Evolutionary conservation across 2,797 vertebrate species (phyloP).

Genomic region (Ctenochaetus hawaiiensis): DNA sequence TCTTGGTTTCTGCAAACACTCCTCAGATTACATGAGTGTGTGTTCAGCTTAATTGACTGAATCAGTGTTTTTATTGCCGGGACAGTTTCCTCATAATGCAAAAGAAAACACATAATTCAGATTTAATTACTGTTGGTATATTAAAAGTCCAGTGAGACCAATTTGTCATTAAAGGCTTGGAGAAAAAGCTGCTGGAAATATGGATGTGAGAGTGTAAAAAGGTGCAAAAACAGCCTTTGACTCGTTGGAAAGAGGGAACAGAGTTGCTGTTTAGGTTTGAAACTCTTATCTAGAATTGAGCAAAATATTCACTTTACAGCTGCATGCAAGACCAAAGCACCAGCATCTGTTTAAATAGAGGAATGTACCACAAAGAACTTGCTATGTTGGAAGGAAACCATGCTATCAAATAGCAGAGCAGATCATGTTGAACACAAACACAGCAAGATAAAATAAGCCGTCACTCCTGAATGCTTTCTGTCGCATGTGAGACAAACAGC

Average conservation of each 20-base stretch:
- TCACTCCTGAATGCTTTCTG: neutral
- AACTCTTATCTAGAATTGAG: conserved; percentile 65
- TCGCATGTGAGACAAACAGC: neutral
- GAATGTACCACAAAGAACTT: conserved; percentile 5
- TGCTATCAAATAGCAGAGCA: neutral
- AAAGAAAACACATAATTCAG: neutral
- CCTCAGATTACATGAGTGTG: neutral
- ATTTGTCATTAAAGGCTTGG: conserved; percentile 40
- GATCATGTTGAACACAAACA: neutral
- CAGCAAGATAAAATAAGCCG: neutral
- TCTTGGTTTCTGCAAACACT: conserved; percentile 10
- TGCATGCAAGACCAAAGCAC: conserved; percentile 29
- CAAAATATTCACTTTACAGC: conserved; percentile 27
- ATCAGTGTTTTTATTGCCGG: neutral
- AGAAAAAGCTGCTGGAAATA: conserved; percentile 57
- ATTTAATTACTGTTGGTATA: neutral
- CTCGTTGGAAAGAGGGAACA: conserved; percentile 35
- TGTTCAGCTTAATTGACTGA: neutral
- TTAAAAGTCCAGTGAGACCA: neutral
- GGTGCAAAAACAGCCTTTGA: conserved; percentile 22
- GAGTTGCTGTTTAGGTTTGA: conserved; percentile 44
- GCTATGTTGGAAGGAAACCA: neutral
- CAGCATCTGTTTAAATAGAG: conserved; percentile 19
- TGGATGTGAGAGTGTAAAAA: conserved; percentile 43
- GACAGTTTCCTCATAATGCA: neutral